A percentile compares a stretch with the other conserved stretches of the same genome.
phyloP scores from a whole-genome alignment of 2,113 vertebrate species.

The Heterotilapia buettikoferi region DNA sequence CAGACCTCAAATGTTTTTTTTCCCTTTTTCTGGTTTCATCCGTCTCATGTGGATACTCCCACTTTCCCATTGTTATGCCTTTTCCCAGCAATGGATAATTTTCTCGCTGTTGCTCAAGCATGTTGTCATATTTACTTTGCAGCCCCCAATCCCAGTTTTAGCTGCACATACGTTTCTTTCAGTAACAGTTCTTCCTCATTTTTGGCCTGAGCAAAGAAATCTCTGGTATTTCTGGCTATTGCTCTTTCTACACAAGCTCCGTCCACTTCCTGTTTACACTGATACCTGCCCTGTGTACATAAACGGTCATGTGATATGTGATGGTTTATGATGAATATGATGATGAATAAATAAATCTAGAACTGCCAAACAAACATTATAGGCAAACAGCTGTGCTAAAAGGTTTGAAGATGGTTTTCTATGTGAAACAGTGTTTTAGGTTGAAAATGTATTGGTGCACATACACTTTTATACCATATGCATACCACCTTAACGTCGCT shows the following conservation, averaged over 20 bases:
- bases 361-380: background rate
- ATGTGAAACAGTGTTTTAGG: background rate
- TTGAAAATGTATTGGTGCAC: background rate
- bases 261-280: background rate
- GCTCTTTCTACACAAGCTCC: background rate
- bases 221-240: background rate
- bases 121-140: background rate
- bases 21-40: background rate
- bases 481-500: background rate
- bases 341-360: fast-evolving
- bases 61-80: background rate
- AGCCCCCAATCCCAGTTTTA: background rate
- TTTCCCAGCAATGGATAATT: background rate
- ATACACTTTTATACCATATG: background rate
- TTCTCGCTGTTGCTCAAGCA: background rate
- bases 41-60: background rate
- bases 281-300: background rate
- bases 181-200: background rate
- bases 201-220: background rate
- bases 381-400: background rate
- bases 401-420: background rate
- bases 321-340: background rate
- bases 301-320: background rate
- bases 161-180: background rate
- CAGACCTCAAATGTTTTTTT: background rate